These are phyloP conservation scores for Hemitrygon akajei DNA, from an alignment of 2,797 vertebrate genomes.

Conservation along the genomic window DNA sequence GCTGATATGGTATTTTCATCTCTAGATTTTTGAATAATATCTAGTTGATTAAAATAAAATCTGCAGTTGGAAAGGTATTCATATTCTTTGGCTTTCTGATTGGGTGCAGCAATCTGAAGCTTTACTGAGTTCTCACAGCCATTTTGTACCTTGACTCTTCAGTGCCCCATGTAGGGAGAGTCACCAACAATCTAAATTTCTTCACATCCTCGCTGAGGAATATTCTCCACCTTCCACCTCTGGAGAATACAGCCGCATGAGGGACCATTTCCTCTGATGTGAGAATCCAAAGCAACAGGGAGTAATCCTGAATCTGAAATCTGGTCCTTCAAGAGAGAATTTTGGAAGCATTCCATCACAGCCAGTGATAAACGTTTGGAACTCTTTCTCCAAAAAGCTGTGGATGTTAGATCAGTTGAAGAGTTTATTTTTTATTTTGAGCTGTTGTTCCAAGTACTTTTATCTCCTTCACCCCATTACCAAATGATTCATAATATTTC, in stretches of 20 bases:
- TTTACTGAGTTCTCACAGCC: no score
- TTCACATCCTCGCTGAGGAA: no score
- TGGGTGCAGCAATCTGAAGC: no score
- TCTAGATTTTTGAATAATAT: no score
- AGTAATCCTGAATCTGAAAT: background rate
- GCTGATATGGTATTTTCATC: no score
- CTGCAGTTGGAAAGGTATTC: background rate
- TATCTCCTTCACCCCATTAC: background rate
- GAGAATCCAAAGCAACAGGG: background rate
- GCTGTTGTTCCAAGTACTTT: background rate
- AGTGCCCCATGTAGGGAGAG: no score
- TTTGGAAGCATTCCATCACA: background rate
- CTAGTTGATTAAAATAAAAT: background rate
- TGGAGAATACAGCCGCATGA: background rate
- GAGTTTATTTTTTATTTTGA: background rate
- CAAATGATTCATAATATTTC: background rate
- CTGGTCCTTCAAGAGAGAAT: background rate
- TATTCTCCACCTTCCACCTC: no score
- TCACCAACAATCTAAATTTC: no score
- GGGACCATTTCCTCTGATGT: background rate
- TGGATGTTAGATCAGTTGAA: background rate
- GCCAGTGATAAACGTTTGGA: background rate
- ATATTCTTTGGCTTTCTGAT: background rate
- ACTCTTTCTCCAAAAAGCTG: background rate
- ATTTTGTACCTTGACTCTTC: no score